Evolutionary conservation across 2,113 vertebrate genomes (phyloP).

Genomic region (Sapayoa aenigma): DNA sequence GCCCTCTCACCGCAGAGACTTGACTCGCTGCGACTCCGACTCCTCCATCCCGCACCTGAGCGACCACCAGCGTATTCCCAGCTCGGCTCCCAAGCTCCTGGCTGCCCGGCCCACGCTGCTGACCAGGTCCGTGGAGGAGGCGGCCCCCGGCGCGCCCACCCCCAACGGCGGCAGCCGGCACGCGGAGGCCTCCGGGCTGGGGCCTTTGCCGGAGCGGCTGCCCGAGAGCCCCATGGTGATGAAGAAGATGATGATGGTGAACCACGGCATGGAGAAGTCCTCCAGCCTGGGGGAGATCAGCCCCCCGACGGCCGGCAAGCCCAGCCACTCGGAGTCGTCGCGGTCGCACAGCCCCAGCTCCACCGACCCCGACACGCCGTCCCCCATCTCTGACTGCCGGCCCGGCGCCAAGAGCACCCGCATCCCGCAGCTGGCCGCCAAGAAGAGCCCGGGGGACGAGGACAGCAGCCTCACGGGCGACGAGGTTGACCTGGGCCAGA

Average conservation of each 20-base stretch:
- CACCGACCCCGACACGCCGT: constrained; percentile 91
- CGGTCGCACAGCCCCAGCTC: constrained; percentile 90
- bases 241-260: constrained; percentile 78
- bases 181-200: constrained; percentile 60
- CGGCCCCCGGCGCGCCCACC: constrained; percentile 59
- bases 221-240: constrained; percentile 83
- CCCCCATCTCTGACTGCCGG: constrained; percentile 77
- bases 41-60: constrained; percentile 88
- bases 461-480: constrained; percentile 91
- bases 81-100: constrained; percentile 74
- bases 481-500: constrained; percentile 87
- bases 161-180: constrained; percentile 80
- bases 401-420: constrained; percentile 73
- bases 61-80: constrained; percentile 76
- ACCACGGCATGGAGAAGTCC: constrained; percentile 81
- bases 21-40: constrained; percentile 93
- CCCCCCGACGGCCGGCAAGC: constrained; percentile 23
- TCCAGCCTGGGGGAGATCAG: constrained; percentile 87
- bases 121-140: constrained; percentile 72
- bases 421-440: constrained; percentile 90
- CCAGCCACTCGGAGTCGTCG: constrained; percentile 85
- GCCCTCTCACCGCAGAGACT: constrained; percentile 77
- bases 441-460: constrained; percentile 88
- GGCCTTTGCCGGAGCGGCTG: constrained; percentile 60
- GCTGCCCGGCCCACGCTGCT: constrained; percentile 81